phyloP scores from a whole-genome alignment of 2,113 vertebrate genomes.

The Synodontis membranacea region DNA sequence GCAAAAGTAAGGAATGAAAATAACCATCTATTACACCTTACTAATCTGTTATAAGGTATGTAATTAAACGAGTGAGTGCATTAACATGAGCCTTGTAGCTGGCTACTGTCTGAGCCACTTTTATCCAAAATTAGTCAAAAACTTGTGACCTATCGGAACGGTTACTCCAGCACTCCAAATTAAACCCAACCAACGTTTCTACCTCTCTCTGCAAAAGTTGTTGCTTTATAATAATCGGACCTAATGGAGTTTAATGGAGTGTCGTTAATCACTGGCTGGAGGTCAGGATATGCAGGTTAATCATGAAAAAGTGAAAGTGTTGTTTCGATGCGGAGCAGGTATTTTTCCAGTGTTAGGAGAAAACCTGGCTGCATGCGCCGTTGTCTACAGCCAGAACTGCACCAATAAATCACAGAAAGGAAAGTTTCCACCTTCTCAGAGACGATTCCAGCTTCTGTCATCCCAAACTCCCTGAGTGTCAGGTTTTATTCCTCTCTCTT shows the following conservation, averaged over 20 bases:
- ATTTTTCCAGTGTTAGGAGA: constrained; percentile 63
- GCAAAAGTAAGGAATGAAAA: not conserved
- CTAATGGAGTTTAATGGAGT: constrained; percentile 63
- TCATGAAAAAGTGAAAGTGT: constrained; percentile 51
- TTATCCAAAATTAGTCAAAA: not conserved
- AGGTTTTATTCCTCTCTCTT: constrained; percentile 21
- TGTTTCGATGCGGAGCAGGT: constrained; percentile 60
- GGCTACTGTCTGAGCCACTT: not conserved
- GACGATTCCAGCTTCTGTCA: constrained; percentile 9
- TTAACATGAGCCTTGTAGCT: not conserved
- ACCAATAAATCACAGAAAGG: constrained; percentile 25
- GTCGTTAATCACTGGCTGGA: constrained; percentile 65
- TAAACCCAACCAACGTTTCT: not conserved
- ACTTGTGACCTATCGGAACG: not conserved
- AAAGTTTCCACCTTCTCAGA: constrained; percentile 24
- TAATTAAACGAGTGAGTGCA: too few relatives aligned
- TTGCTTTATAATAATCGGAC: constrained; percentile 54
- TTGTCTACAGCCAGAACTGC: not conserved
- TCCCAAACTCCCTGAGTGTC: not conserved
- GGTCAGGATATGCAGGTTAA: constrained; percentile 69
- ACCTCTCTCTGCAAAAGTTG: constrained; percentile 20
- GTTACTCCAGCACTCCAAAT: not conserved
- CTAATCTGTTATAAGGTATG: not conserved
- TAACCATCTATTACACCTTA: not conserved
- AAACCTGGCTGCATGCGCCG: not conserved